A percentile compares a stretch with the other conserved stretches of the same genome.
These are phyloP conservation scores for Capitulum mitella DNA, from an alignment of 2,888 invertebrate genomes.

Conservation along the genomic window DNA sequence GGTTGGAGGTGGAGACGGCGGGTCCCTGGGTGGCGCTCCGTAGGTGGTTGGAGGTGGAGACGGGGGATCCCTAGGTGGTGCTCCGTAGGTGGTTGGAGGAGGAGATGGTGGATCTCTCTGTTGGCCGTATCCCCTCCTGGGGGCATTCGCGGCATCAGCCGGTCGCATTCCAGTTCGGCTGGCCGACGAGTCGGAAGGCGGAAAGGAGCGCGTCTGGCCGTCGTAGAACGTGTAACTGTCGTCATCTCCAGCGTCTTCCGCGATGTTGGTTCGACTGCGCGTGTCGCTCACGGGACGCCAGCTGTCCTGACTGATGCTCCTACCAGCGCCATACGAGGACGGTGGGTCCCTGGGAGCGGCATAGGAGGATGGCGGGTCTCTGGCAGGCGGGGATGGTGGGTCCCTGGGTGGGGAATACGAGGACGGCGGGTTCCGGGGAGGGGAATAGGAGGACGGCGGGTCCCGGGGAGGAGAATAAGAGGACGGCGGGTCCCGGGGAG, in stretches of 20 bases:
- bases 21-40: neutral
- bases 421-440: neutral
- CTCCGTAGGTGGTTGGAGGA: neutral
- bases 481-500: neutral
- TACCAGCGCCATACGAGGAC: neutral
- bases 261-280: no score
- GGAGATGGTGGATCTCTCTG: neutral
- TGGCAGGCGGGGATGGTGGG: neutral
- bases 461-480: neutral
- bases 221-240: neutral
- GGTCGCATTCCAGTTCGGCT: neutral
- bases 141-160: neutral
- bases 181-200: neutral
- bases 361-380: neutral
- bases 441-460: neutral
- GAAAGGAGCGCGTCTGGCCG: neutral
- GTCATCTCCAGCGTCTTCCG: neutral
- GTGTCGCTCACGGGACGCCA: neutral
- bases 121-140: neutral
- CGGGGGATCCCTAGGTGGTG: neutral
- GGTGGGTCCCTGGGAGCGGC: neutral
- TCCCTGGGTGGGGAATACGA: neutral
- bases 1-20: neutral
- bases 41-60: neutral
- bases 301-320: neutral